Evolutionary conservation across 1,140 invertebrate genomes (phyloP), one percentile per base, ranked within the genome.

Genomic region (Glomeris maerens): DNA sequence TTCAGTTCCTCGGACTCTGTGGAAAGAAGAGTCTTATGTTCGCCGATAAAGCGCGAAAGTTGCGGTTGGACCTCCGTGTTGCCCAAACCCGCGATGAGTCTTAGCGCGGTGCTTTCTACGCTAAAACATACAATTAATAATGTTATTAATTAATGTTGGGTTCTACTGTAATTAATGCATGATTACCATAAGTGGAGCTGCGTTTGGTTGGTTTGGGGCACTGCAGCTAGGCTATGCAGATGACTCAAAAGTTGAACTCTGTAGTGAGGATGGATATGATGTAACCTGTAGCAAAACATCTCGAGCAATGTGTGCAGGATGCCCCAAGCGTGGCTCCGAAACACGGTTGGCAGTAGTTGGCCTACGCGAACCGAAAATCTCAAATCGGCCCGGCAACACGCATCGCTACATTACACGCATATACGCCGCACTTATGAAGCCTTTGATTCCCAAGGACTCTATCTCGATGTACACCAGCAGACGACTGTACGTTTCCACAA

Each of bases 181-280:
- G 47, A 69, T 71, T 68, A 81, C 78, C 91, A 94, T 31, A 94
- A 69, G 71, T 94, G 88, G 3, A 96, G 70, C 64, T 97, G 93
- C 22, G 86, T 92, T 63, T 93, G 89, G 69, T 94, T 94, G 1
- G 88, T 89, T 64, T 93, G 89, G 14, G 86, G 83, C 10, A 90
- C 83, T 5, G 84, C 80, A 5, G 87, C 84, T 25, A 95, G 70
- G 28, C 81, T 86, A 61, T 94, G 71, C 22, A 95, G 75, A 66
- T 93, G 83, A 14, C 84, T 86, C 2, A 96, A 66, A 3, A 96
- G 71, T 62, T 94, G 90, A 0, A 95, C 82, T 45, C 90, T 74
- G 64, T 95, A 96, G 66, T 94, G 88, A 0, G 90, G 86, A 58
- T 93, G 90, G 57, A 94, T 92, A 65, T 96, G 92, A 66, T 95